Conservation (phyloP, 2,113 vertebrate genomes). For the Syngnathoides biaculeatus region DNA sequence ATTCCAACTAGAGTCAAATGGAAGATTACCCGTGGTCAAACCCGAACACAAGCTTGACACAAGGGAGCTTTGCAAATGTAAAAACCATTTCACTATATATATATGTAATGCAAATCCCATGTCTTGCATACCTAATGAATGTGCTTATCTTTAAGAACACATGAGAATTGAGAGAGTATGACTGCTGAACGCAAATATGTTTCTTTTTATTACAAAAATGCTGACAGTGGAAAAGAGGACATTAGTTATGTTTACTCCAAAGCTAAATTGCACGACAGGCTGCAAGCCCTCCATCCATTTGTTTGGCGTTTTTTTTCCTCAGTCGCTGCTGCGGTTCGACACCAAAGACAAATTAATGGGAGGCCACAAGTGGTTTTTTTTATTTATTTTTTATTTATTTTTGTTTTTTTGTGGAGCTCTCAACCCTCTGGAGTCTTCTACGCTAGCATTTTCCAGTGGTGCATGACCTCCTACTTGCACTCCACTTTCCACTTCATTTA, state of each 20-base stretch:
- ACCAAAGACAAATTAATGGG: conserved; percentile 43
- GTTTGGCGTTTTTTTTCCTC: conserved; percentile 25
- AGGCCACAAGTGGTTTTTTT: conserved; percentile 43
- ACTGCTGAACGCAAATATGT: conserved; percentile 10
- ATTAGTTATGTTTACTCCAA: conserved; percentile 38
- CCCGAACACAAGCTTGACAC: conserved; percentile 24
- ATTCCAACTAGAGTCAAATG: too few relatives aligned
- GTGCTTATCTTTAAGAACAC: conserved; percentile 3
- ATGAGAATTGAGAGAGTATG: background rate
- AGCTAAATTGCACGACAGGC: conserved; percentile 32
- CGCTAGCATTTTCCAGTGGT: conserved; percentile 37
- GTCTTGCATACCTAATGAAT: background rate
- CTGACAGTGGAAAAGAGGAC: conserved; percentile 3
- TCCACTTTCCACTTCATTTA: conserved; percentile 34
- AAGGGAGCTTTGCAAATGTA: conserved; percentile 8
- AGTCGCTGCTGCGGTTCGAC: conserved; percentile 18
- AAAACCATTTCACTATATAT: background rate
- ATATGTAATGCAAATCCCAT: background rate
- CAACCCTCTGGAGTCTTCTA: conserved; percentile 25
- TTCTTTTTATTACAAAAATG: conserved; percentile 26
- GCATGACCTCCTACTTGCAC: conserved; percentile 23
- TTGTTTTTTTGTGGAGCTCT: conserved; percentile 26
- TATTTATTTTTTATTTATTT: background rate
- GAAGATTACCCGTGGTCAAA: background rate
- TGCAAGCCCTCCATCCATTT: conserved; percentile 26